Base-by-base conservation (phyloP, 92 coral and sea anemone genomes). In the Epizoanthus fatuus region DNA sequence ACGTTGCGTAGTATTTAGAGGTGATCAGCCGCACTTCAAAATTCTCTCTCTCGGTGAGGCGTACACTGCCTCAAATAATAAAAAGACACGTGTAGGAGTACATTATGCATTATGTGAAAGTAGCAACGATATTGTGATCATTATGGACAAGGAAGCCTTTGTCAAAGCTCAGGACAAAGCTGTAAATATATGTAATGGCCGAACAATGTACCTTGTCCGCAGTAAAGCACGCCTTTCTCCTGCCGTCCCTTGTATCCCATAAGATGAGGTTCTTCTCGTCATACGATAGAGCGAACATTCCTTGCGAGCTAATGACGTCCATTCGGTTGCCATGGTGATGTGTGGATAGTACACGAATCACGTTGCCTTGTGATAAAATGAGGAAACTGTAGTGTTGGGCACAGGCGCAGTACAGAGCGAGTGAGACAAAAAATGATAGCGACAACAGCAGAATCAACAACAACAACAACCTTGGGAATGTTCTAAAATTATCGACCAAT, bases 241-340 rank as follows among this genome's bases (percentile, higher is more conserved):
- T 80, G 53, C 98, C 95, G 13, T 93, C 91, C 20, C 49, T 64
- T 66, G 93, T 87, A 38, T 94, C 93, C 98, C 98, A 94, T 60
- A 94, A 53, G 25, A 92, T 68, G 64, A 94, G 84, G 37, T 90
- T 92, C 84, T 89, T 88, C 72, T 90, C 95, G 72, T 89, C 94
- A 63, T 78, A 91, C 40, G 98, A 90, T 3, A 94, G 63, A 4
- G 91, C 92, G 42, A 83, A 71, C 37, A 83, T 79, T 14, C 95
- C 95, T 29, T 84, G 59, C n/a, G 98, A 89, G 14, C 92, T 88
- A 22, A 90, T 39, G 37, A 94, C 91, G 69, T 92, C 93, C 53
- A 94, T 88, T 29, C 98, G 94, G 86, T 90, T 86, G 37, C 93
- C 91, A 64, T 84, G 84, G 84, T 94, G 98, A 63, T 75, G 85